Base-by-base conservation (phyloP, 2,888 invertebrate genomes). In the Rhagium mordax region DNA sequence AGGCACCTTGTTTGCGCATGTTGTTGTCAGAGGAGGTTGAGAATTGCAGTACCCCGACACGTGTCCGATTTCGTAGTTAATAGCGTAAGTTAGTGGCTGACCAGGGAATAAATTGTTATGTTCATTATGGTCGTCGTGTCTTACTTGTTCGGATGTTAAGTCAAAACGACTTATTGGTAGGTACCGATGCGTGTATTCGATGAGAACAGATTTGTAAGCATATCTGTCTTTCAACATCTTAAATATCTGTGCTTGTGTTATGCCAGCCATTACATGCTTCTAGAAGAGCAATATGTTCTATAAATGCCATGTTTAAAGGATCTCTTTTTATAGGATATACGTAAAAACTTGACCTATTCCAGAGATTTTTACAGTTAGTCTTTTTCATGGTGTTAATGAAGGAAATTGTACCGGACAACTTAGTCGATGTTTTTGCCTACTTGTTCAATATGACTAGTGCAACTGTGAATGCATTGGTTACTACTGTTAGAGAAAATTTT, bases 61-160 rank as follows among this genome's bases (percentile, higher is more conserved):
- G 77, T 74, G 79, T 79, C 79, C 74, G 76, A 77, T 75, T 74
- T 76, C 74, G 73, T 76, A 74, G 74, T 76, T 74, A 79, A 80
- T 76, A 69, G 81, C 80, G 81, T 84, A 82, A 82, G 81, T 82
- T 83, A 84, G 84, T 81, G 82, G 82, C 78, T 73, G 74, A 76
- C 73, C 78, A 72, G 76, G 74, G 78, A 81, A 84, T 84, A 84
- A 84, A 83, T 83, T 81, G 81, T 80, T 79, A 78, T 79, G 84
- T 84, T 84, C 84, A 84, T 83, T 84, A 83, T 81, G 82, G 82
- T 78, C 81, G 80, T 81, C 82, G 82, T 81, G 81, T 82, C 76
- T 81, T 79, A 81, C 80, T 78, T 77, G 82, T 78, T 81, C 77
- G 80, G 79, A 81, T 80, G 81, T 79, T 79, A 76, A 80, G 76